Percentiles rank a stretch among this genome's conserved stretches.
Evolutionary conservation across 2,113 vertebrate genomes (phyloP).

Genomic region (Bettongia penicillata): DNA sequence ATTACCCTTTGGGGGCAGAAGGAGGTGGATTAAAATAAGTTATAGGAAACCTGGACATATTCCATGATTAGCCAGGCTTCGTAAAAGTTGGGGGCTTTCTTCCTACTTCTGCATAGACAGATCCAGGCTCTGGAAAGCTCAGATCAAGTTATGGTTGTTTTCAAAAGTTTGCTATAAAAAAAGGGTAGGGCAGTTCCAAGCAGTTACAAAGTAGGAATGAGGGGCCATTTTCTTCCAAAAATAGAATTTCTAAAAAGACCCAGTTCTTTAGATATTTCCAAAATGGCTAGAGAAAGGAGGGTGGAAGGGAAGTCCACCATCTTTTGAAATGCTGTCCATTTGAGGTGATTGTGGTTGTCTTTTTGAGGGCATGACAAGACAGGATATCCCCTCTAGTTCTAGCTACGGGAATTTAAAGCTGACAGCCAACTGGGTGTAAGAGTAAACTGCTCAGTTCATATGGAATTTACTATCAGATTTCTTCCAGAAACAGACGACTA

Average conservation of each 20-base stretch:
- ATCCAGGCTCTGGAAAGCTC: constrained; percentile 50
- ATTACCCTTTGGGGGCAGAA: constrained; percentile 79
- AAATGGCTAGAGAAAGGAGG: constrained; percentile 43
- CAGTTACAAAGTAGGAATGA: constrained; percentile 54
- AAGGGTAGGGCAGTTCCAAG: constrained; percentile 59
- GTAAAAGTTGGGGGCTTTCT: constrained; percentile 51
- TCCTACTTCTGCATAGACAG: constrained; percentile 41
- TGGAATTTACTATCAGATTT: constrained; percentile 38
- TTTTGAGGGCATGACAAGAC: neutral
- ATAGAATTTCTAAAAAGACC: constrained; percentile 48
- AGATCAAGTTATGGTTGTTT: constrained; percentile 37
- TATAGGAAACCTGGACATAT: constrained; percentile 67
- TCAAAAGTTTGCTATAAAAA: constrained; percentile 64
- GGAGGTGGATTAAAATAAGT: constrained; percentile 77
- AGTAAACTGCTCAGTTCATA: constrained; percentile 48
- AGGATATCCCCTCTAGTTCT: neutral
- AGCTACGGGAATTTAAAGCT: rapidly evolving
- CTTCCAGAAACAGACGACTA: constrained; percentile 17
- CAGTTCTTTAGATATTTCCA: constrained; percentile 56
- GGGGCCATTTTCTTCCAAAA: constrained; percentile 53
- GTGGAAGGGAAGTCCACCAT: constrained; percentile 33
- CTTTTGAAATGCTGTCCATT: constrained; percentile 56
- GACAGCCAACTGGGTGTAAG: neutral
- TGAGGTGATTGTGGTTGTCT: neutral
- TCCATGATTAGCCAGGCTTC: constrained; percentile 60